These are phyloP conservation scores for Biston stratarius DNA, from an alignment of 2,888 invertebrate species.

Conservation along the genomic window DNA sequence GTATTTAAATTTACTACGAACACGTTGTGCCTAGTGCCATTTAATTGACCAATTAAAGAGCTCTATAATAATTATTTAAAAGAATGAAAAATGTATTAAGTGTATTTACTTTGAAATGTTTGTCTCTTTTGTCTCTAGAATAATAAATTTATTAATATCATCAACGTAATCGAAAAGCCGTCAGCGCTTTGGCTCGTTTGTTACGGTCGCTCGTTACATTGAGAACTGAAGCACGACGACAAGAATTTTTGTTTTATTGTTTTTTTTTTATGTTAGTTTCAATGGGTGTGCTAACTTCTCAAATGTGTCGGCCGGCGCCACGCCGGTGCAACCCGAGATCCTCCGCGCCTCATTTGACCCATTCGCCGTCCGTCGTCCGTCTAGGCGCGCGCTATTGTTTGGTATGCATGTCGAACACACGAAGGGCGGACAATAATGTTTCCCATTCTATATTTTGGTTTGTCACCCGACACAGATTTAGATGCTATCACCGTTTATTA, in stretches of 20 bases:
- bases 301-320: slow-evolving; percentile 77
- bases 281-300: slow-evolving; percentile 76
- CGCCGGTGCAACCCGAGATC: slow-evolving; percentile 80
- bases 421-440: slow-evolving; percentile 59
- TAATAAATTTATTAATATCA: slow-evolving; percentile 7
- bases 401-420: slow-evolving; percentile 70
- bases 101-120: not conserved
- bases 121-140: slow-evolving; percentile 9
- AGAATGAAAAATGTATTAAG: slow-evolving; percentile 14
- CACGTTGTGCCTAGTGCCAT: slow-evolving; percentile 43
- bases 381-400: slow-evolving; percentile 76
- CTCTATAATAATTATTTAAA: slow-evolving; percentile 33
- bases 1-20: slow-evolving; percentile 56
- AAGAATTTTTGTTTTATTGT: slow-evolving; percentile 68
- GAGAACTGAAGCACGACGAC: slow-evolving; percentile 72
- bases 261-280: slow-evolving; percentile 62
- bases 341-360: slow-evolving; percentile 82
- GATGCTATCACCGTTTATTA: slow-evolving; percentile 44
- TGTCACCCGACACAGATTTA: slow-evolving; percentile 58
- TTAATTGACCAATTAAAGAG: slow-evolving; percentile 50
- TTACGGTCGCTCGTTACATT: slow-evolving; percentile 73
- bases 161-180: slow-evolving; percentile 55
- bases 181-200: slow-evolving; percentile 57
- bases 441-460: slow-evolving; percentile 62
- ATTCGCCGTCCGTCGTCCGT: slow-evolving; percentile 65